Evolutionary conservation across 2,888 invertebrate species (phyloP), one percentile per base, ranked within the genome.

Genomic region (Cantharis lateralis): DNA sequence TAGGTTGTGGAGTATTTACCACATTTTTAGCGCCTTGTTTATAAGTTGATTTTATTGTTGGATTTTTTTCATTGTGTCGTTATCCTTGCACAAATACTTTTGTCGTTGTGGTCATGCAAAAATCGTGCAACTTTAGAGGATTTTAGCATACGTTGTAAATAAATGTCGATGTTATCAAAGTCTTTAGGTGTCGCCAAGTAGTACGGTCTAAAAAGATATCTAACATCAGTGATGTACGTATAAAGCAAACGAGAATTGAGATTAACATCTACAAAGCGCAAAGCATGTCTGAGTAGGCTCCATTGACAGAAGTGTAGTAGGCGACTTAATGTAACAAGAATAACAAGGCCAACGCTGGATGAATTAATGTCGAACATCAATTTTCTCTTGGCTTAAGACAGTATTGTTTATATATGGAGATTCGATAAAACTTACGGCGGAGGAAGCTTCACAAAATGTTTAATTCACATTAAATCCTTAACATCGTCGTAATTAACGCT

Each of bases 181-280:
- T 83, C 81, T 81, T 81, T 80, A 83, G 83, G 84, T 84, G 84
- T 84, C 83, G 82, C 83, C 82, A 82, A 83, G 83, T 80, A 83
- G 82, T 79, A 48, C 13, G 48, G 48, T 79, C 82, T 81, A 82
- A 82, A 83, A 82, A 83, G 83, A 83, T 83, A 83, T 82, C 82
- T 81, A 80, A 80, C 82, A 82, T 82, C 83, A 82, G 79, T 82
- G 82, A 82, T 81, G 81, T 79, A 82, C 80, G 81, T 82, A 82
- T 82, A 81, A 81, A 80, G 80, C 79, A 76, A 80, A 78, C 77
- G 77, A 77, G 71, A 77, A 74, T 78, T 32, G 70, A 80, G 81
- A 81, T 81, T 81, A 78, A 81, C 79, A 81, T 81, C 81, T 81
- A 80, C 80, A 81, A 81, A 81, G 81, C 78, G 75, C 72, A 77